Base-by-base conservation (phyloP, 2,888 invertebrate genomes). In the Poecilus cupreus region DNA sequence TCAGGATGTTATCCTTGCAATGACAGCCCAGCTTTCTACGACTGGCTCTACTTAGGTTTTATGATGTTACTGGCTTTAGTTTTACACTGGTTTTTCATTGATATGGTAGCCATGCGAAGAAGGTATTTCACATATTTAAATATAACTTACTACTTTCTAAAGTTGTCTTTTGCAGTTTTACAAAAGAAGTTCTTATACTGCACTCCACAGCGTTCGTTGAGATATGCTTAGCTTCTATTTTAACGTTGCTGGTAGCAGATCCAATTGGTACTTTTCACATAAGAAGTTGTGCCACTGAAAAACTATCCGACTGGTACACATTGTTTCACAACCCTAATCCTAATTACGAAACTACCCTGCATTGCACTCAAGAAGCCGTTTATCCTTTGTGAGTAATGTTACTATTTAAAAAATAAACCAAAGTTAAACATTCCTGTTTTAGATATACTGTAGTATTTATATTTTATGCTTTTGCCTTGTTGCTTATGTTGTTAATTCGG, bases 351-450 rank as follows among this genome's bases (percentile, higher is more conserved):
- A 93, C 94, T 83, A 95, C 94, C 16, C 89, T 98, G 77, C 95
- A 97, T 89, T 99, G 99, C 89, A 98, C 98, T 0, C 98, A 99
- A 87, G 99, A 99, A 90, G 97, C 98, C 80, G 98, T 98, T 0
- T 99, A 97, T 91, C 99, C 99, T 57, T 90, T 99, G 97, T 98
- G 92, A 93, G 94, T 92, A n/a, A 83, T 0, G 32, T 32, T 6
- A 6, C 32, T 6, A 32, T 32, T 32, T 3, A 16, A 46, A 16
- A 2, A 46, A 46, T 13, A 46, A 4, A 46, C 8, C 10, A 13
- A 0, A 11, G 46, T 46, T 11, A 76, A 39, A 20, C 5, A 0
- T 13, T n/a, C 10, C 82, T 80, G 37, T 90, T 91, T 46, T 90
- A 98, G 98, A 85, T 98, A 98, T 89, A 97, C 98, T 4, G 94